Base-by-base conservation (phyloP, 2,888 invertebrate species). In the Aporophyla nigra region DNA sequence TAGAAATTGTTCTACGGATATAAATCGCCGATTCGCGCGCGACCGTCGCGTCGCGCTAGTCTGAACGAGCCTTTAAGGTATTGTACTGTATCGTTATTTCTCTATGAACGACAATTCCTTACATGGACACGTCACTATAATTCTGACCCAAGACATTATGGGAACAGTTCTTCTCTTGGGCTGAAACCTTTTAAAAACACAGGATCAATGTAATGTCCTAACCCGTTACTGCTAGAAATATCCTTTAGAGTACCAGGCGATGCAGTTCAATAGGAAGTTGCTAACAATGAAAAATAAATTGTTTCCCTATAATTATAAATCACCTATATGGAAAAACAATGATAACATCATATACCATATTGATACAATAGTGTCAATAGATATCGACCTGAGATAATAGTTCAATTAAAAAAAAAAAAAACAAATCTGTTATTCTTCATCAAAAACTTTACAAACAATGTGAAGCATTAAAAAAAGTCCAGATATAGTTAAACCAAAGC, bases 401-500 rank as follows among this genome's bases (percentile, higher is more conserved):
- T 12, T 51, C 4, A 51, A 24, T n/a, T n/a, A n/a, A n/a, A n/a
- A n/a, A n/a, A n/a, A n/a, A n/a, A n/a, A n/a, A n/a, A n/a, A n/a
- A n/a, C 40, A 0, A 40, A 74, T 66, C 40, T 69, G 56, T 59
- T 68, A 69, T 65, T 80, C 33, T 33, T 46, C 21, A 80, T 82
- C 78, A 82, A 62, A 68, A 70, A 19, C 71, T 78, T 24, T 19
- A 63, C 43, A 51, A 85, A 81, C 81, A 84, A 88, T 86, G 79
- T 81, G 4, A 65, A 46, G 77, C 76, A 87, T 89, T 72, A 83
- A 76, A 82, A 82, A 86, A 85, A 83, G n/a, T 72, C 66, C 81
- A 84, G 76, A 91, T 77, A 83, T 76, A 85, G 82, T 79, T 74
- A 80, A 80, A 85, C 78, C 83, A 75, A 81, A 71, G 70, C 85